A percentile compares a stretch with the other conserved stretches of the same genome.
Evolutionary conservation across 2,797 vertebrate genomes (phyloP).

Genomic region (Mormyrops boulengeri): DNA sequence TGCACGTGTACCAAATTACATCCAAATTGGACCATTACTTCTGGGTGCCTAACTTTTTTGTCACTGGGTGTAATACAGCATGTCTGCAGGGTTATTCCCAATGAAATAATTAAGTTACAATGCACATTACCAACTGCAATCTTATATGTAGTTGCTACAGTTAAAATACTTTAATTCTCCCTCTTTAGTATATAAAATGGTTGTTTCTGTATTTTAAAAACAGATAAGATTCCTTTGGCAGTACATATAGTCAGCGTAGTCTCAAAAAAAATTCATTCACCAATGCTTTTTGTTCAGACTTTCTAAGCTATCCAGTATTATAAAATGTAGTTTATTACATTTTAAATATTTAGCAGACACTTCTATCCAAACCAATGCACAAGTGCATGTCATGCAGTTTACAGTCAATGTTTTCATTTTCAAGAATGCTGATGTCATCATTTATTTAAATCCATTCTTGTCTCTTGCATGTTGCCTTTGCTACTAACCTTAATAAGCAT

Average conservation of each 20-base stretch:
- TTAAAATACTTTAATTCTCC: not conserved
- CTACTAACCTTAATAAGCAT: not conserved
- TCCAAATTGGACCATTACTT: no score
- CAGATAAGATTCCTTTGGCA: not conserved
- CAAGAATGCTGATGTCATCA: not conserved
- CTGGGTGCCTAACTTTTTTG: no score
- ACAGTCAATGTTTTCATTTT: not conserved
- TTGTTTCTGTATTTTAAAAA: not conserved
- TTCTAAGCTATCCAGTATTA: not conserved
- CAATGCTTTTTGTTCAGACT: not conserved
- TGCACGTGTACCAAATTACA: no score
- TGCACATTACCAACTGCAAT: not conserved
- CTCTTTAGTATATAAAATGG: not conserved
- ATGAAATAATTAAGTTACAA: not conserved
- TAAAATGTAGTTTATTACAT: not conserved
- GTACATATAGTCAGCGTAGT: not conserved
- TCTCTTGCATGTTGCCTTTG: not conserved
- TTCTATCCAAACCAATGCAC: not conserved
- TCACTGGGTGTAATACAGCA: not conserved
- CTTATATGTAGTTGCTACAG: not conserved
- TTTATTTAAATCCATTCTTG: not conserved
- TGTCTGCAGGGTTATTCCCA: not conserved
- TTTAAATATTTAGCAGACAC: not conserved
- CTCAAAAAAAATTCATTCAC: not conserved
- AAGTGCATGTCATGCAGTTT: not conserved